Percentiles rank a stretch among this genome's conserved stretches.
Evolutionary conservation across 2,888 invertebrate species (phyloP).

Genomic region (Papilio gigon): DNA sequence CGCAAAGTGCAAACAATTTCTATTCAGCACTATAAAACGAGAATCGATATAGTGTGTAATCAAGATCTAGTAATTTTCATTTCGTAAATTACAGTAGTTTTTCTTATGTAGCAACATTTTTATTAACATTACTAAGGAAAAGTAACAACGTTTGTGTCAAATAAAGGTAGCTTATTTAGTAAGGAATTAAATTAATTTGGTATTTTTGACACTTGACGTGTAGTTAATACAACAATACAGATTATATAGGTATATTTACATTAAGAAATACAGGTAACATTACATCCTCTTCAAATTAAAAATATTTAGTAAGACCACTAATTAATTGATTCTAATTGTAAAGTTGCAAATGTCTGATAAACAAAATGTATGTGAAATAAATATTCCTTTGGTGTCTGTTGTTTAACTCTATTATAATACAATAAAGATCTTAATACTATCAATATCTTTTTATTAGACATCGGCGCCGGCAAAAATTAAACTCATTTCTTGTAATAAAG

Average conservation of each 20-base stretch:
- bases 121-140: background rate
- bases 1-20: slow-evolving; percentile 19
- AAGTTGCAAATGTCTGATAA: slow-evolving; percentile 25
- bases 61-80: background rate
- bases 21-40: slow-evolving; percentile 12
- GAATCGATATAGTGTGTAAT: too few relatives aligned
- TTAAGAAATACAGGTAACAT: slow-evolving; percentile 45
- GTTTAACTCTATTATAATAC: slow-evolving; percentile 60
- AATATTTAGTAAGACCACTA: slow-evolving; percentile 39
- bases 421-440: slow-evolving; percentile 59
- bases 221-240: slow-evolving; percentile 25
- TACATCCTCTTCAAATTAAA: slow-evolving; percentile 41
- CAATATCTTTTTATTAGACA: slow-evolving; percentile 45
- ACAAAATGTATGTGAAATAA: slow-evolving; percentile 54
- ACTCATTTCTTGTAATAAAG: background rate
- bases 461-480: too few relatives aligned
- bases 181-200: background rate
- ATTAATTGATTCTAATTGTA: slow-evolving; percentile 34
- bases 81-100: background rate
- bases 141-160: background rate
- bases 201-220: background rate
- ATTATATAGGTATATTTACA: slow-evolving; percentile 48
- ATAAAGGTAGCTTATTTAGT: background rate
- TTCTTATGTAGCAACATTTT: background rate
- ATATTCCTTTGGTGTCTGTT: slow-evolving; percentile 65